phyloP scores from a whole-genome alignment of 2,113 vertebrate genomes.

The Aptenodytes forsteri region DNA sequence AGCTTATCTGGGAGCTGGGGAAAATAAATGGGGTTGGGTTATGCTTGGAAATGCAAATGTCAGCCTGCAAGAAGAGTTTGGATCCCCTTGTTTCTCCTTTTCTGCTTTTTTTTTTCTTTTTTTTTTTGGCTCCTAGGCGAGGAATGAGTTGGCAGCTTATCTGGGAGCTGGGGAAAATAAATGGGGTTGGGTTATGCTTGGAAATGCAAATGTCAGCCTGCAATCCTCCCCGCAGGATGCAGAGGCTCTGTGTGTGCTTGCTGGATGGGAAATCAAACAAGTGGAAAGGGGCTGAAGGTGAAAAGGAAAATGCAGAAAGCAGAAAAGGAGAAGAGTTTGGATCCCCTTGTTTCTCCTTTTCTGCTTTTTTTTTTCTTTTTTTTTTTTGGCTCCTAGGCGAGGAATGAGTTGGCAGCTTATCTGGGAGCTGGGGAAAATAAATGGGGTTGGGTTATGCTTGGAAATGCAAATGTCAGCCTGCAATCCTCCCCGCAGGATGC shows the following conservation, averaged over 20 bases:
- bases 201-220: no score
- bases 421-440: neutral
- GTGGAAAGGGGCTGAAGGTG: no score
- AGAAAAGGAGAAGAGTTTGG: constrained; percentile 17
- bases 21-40: neutral
- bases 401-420: neutral
- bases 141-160: no score
- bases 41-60: neutral
- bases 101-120: no score
- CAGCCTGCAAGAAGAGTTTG: neutral
- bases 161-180: no score
- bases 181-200: no score
- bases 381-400: neutral
- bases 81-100: no score
- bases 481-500: neutral
- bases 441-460: neutral
- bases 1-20: neutral
- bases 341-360: neutral
- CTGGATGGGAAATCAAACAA: no score
- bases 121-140: no score
- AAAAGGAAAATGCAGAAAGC: no score
- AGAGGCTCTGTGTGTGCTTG: no score
- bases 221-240: no score
- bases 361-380: neutral
- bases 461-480: neutral